A percentile compares a stretch with the other conserved stretches of the same genome.
Conservation (phyloP, 2,888 invertebrate genomes). For the Stenolophus ochropezus region DNA sequence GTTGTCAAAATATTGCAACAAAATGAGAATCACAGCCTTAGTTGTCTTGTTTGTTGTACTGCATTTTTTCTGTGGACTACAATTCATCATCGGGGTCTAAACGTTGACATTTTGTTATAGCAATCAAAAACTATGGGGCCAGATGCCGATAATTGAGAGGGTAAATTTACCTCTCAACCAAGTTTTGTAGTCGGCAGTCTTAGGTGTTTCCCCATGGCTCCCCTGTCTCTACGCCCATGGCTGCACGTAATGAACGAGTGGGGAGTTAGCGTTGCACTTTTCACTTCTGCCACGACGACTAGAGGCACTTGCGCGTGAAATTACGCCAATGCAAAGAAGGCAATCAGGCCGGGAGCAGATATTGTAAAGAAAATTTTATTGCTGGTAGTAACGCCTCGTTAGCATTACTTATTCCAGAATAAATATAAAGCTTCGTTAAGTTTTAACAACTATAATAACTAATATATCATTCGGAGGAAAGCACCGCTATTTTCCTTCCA, state of each 20-base stretch:
- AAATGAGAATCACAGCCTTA: too few relatives aligned
- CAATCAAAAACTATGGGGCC: too few relatives aligned
- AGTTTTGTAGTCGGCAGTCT: too few relatives aligned
- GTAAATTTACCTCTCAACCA: too few relatives aligned
- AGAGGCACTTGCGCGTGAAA: conserved; percentile 5
- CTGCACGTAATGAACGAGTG: background rate
- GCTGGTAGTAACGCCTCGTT: conserved; percentile 19
- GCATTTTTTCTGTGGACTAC: too few relatives aligned
- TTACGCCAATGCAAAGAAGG: background rate
- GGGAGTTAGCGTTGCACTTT: background rate
- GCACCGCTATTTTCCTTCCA: background rate
- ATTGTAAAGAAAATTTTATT: conserved; percentile 7
- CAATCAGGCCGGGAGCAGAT: background rate
- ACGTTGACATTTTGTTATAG: too few relatives aligned
- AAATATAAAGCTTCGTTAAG: background rate
- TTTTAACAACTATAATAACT: background rate
- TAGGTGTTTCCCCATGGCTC: too few relatives aligned
- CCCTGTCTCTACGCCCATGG: too few relatives aligned
- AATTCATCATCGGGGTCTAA: too few relatives aligned
- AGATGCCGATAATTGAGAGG: too few relatives aligned
- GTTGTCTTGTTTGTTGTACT: too few relatives aligned
- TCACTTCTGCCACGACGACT: background rate
- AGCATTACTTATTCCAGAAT: background rate
- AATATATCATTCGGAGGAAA: background rate
- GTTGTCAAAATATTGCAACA: too few relatives aligned